phyloP scores from a whole-genome alignment of 2,888 invertebrate genomes.

The Cyrtodaria siliqua region DNA sequence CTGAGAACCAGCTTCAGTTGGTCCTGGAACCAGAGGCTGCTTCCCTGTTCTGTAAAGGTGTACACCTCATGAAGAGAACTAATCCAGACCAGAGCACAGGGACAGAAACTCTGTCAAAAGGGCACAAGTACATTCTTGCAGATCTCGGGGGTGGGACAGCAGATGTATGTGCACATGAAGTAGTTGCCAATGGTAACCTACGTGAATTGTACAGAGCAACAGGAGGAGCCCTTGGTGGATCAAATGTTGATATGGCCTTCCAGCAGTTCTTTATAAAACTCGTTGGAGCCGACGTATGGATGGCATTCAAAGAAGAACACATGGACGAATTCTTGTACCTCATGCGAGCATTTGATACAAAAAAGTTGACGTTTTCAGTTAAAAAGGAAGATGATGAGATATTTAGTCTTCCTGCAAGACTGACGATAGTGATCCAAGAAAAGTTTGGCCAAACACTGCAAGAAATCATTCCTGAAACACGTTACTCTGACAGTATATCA shows the following conservation, averaged over 20 bases:
- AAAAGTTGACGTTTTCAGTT: conserved; percentile 19
- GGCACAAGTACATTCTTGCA: conserved; percentile 38
- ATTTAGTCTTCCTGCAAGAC: conserved; percentile 8
- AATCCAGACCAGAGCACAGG: neutral
- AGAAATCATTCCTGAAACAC: neutral
- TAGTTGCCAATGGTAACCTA: conserved; percentile 13
- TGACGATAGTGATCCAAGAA: neutral
- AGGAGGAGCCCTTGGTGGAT: conserved; percentile 31
- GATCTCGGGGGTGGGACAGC: conserved; percentile 41
- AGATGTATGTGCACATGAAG: conserved; percentile 40
- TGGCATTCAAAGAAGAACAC: conserved; percentile 18
- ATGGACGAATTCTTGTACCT: conserved; percentile 24
- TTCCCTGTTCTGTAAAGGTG: conserved; percentile 30
- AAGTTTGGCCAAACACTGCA: neutral
- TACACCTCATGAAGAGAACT: neutral
- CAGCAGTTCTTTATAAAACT: conserved; percentile 12
- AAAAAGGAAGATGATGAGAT: neutral
- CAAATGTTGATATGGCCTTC: conserved; percentile 18
- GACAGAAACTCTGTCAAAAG: conserved; percentile 3
- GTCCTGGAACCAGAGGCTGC: conserved; percentile 54
- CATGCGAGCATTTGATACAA: conserved; percentile 24
- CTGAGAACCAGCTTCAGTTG: conserved; percentile 17
- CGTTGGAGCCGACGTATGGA: conserved; percentile 17
- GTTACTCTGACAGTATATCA: neutral
- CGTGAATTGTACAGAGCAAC: conserved; percentile 31